Percentiles rank a stretch among this genome's conserved stretches.
Conservation (phyloP, 2,797 vertebrate species). For the Acipenser ruthenus region DNA sequence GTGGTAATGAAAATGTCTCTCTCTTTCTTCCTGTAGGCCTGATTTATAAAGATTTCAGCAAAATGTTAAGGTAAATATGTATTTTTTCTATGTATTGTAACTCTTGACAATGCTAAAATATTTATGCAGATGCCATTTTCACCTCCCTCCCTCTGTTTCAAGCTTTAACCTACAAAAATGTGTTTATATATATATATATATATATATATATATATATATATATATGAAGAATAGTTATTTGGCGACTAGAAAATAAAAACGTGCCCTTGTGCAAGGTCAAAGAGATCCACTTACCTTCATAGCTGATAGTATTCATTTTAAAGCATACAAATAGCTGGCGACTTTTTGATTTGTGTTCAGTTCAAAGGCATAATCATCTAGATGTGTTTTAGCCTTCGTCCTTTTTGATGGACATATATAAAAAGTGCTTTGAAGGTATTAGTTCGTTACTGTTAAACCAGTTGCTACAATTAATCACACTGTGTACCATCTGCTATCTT, state of each 20-base stretch:
- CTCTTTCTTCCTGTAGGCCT: slow-evolving; percentile 65
- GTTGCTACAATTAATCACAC: too few relatives aligned
- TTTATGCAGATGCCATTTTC: not conserved
- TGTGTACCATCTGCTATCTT: too few relatives aligned
- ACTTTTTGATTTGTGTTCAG: not conserved
- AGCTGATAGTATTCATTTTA: slow-evolving; percentile 9
- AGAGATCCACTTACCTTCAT: slow-evolving; percentile 33
- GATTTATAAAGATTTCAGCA: slow-evolving; percentile 58
- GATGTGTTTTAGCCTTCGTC: not conserved
- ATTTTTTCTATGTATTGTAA: slow-evolving; percentile 23
- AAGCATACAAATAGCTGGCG: not conserved
- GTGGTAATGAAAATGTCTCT: slow-evolving; percentile 64
- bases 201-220: not conserved
- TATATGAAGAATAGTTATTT: slow-evolving; percentile 10
- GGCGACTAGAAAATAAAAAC: slow-evolving; percentile 26
- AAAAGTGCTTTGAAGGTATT: too few relatives aligned
- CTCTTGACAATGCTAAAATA: slow-evolving; percentile 15
- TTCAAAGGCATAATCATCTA: not conserved
- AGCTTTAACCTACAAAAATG: too few relatives aligned
- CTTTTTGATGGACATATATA: not conserved
- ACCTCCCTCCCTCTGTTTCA: not conserved
- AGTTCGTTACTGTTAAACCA: not conserved
- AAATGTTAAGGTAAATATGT: slow-evolving; percentile 72
- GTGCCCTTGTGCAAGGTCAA: slow-evolving; percentile 60
- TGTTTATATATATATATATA: not conserved